Evolutionary conservation across 1,140 invertebrate species (phyloP), one percentile per base, ranked within the genome.

Genomic region (Platyscapa corneri): DNA sequence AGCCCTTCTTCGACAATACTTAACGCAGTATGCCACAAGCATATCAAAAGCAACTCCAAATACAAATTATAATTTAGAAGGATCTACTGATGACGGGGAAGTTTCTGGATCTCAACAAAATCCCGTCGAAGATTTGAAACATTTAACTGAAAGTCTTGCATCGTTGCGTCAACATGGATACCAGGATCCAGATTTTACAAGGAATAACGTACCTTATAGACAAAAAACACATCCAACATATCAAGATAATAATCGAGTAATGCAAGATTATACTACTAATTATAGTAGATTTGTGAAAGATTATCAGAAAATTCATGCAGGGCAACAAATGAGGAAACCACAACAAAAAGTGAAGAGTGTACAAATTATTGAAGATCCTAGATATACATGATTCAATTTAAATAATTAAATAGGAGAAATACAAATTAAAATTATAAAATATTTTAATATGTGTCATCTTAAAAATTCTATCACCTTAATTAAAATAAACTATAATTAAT

Each of bases 1-100:
- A 75, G 90, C 92, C 5, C 84, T 93, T 16, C 79, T 93, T 23
- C 92, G 92, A 30, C 92, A 92, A 42, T 93, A 93, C 60, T 86
- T 93, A 16, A 86, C 90, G 12, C 91, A 93, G 37, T 93, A 93
- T 74, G 92, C 91, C 0, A 89, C 78, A 16, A 92, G 87, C 65
- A 88, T 91, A 10, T 89, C 87, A 23, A 89, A 92, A 65, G 76
- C 90, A 37, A 87, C 89, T 0, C 87, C 85, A 27, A 90, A 88
- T 12, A 84, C 89, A 0, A 89, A 88, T 78, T 91, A 92, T 42
- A 84, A 92, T 32, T 88, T 89, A 12, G 89, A 86, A 1, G 72
- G 85, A 20, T 87, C 86, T 8, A 70, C 89, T 3, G 20, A 46
- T 81, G 27, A 60, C 18, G 88, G 72, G 1, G 64, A 78, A 79